Conservation (phyloP, 2,113 vertebrate genomes). For the Poeciliopsis occidentalis region DNA sequence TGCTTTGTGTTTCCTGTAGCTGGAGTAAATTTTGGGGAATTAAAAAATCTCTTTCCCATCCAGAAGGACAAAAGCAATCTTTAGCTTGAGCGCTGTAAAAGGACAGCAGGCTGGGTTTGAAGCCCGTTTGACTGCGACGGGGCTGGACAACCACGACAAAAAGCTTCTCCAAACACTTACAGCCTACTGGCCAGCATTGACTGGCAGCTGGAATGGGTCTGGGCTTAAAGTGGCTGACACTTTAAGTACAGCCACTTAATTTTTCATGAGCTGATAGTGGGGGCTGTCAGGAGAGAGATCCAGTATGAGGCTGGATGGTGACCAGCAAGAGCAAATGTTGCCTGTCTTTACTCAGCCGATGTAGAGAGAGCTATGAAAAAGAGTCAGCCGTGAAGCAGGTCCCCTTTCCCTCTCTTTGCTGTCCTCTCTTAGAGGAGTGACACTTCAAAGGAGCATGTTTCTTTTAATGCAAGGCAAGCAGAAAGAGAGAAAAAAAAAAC, state of each 20-base stretch:
- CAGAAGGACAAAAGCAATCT: slow-evolving; percentile 40
- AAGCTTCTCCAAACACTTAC: slow-evolving; percentile 53
- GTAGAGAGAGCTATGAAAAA: slow-evolving; percentile 28
- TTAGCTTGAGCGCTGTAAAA: slow-evolving; percentile 32
- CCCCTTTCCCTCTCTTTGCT: slow-evolving; percentile 20
- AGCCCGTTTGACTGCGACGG: slow-evolving; percentile 26
- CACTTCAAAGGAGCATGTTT: slow-evolving; percentile 65
- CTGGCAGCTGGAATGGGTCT: slow-evolving; percentile 57
- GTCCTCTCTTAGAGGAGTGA: slow-evolving; percentile 32
- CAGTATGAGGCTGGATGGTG: slow-evolving; percentile 29
- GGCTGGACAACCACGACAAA: slow-evolving; percentile 56
- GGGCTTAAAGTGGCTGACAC: slow-evolving; percentile 50
- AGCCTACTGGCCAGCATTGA: slow-evolving; percentile 40
- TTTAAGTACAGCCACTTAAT: slow-evolving; percentile 67
- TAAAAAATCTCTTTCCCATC: slow-evolving; percentile 8
- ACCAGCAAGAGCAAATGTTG: slow-evolving; percentile 35
- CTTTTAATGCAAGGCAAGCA: slow-evolving; percentile 12
- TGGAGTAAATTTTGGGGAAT: too few relatives aligned
- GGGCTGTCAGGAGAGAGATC: slow-evolving; percentile 47
- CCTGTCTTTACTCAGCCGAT: slow-evolving; percentile 26
- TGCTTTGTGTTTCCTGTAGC: neutral
- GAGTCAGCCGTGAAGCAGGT: slow-evolving; percentile 5
- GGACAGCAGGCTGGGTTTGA: slow-evolving; percentile 50
- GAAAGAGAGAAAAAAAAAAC: slow-evolving; percentile 16
- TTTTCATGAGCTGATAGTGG: slow-evolving; percentile 67